Base-by-base conservation (phyloP, 2,113 vertebrate genomes). In the Siniperca chuatsi region DNA sequence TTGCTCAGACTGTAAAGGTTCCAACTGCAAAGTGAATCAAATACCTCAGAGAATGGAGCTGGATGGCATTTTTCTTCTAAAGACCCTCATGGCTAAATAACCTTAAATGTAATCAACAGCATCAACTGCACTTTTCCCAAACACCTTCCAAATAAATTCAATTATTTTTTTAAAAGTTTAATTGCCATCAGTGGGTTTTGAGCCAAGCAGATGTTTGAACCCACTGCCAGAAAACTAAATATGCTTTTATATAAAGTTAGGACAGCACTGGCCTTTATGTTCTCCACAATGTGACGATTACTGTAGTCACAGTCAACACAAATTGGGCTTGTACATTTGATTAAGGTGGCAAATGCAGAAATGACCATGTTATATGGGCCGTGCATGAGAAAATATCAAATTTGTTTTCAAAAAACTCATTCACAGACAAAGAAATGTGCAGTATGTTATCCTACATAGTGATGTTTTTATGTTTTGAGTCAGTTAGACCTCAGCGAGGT, bases 21-120 rank as follows among this genome's bases (percentile, higher is more conserved):
- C 79, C 82, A 82, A 78, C 60, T 62, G 64, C 42, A 76, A 73
- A 75, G 65, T 79, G 52, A 90, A 76, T 79, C 29, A 68, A 82
- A 70, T 61, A 33, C 75, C 48, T 69, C 13, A 7, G 40, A 65
- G 79, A 61, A 25, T 1, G 16, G 33, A n/a, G 37, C 20, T 42
- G 58, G 60, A 66, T 25, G 40, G 60, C 8, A 23, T 58, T 74
- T 82, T 64, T 75, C 37, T 33, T 50, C 37, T 20, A 6, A 62
- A 37, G 42, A 42, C 67, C 62, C 42, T 71, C n/a, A 11, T 50
- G 60, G 35, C 46, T 69, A 29, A 66, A 40, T 6, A 4, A 81
- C 69, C 15, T 42, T 61, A 58, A 46, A 61, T 74, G 66, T 48
- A 54, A 74, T 84, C 68, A 79, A 29, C 65, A 20, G 20, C 21